These are phyloP conservation scores for Molorchus minor DNA, from an alignment of 2,888 invertebrate species.

Conservation along the genomic window DNA sequence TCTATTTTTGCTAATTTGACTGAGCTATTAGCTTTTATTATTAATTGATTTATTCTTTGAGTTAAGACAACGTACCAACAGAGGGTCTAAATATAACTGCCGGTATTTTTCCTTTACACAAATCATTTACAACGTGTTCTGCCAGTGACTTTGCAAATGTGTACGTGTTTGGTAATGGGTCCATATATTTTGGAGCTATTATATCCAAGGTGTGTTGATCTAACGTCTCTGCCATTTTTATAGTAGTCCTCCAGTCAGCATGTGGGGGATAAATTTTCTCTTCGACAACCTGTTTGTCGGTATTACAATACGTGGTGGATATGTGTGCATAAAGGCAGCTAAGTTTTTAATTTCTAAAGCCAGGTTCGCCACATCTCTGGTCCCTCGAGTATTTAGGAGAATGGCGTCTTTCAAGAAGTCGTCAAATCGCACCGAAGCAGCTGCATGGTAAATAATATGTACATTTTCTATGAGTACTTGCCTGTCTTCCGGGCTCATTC, in stretches of 20 bases:
- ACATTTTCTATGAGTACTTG: slow-evolving; percentile 68
- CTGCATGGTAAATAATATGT: slow-evolving; percentile 78
- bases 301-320: slow-evolving; percentile 89
- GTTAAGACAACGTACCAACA: slow-evolving; percentile 70
- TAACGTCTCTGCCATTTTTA: slow-evolving; percentile 70
- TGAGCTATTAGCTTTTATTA: too few species aligned
- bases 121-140: slow-evolving; percentile 79
- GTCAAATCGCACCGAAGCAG: slow-evolving; percentile 86
- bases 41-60: neutral
- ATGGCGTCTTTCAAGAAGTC: slow-evolving; percentile 75
- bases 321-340: slow-evolving; percentile 63
- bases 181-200: slow-evolving; percentile 69
- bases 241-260: slow-evolving; percentile 74
- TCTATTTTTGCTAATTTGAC: neutral
- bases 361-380: slow-evolving; percentile 71
- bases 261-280: slow-evolving; percentile 79
- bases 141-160: slow-evolving; percentile 89
- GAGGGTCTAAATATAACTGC: slow-evolving; percentile 85
- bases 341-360: slow-evolving; percentile 59
- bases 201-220: slow-evolving; percentile 68
- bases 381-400: slow-evolving; percentile 72
- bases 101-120: slow-evolving; percentile 70
- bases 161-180: slow-evolving; percentile 86
- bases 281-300: slow-evolving; percentile 73
- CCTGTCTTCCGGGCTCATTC: slow-evolving; percentile 65